phyloP scores from a whole-genome alignment of 1,140 invertebrate species.

The Lucilia sericata region DNA sequence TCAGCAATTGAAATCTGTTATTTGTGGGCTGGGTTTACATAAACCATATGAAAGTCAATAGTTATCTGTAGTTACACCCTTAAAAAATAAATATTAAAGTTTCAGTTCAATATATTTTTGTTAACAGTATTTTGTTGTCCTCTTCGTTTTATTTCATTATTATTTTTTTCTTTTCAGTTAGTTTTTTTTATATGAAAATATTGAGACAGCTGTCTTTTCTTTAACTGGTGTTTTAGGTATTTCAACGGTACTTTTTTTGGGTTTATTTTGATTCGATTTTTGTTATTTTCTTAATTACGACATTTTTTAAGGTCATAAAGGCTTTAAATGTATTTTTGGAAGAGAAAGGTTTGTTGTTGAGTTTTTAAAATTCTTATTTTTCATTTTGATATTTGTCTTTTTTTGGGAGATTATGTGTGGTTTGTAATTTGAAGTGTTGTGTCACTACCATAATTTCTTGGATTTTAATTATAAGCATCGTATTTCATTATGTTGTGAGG shows the following conservation, averaged over 20 bases:
- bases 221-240: not conserved
- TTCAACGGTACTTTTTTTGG: not conserved
- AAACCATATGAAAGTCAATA: slow-evolving; percentile 33
- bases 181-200: not conserved
- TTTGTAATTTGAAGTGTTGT: no score
- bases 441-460: no score
- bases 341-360: not conserved
- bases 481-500: no score
- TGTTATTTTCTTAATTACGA: slow-evolving; percentile 8
- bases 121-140: not conserved
- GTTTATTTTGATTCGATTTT: not conserved
- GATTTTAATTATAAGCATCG: no score
- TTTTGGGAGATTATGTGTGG: no score
- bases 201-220: slow-evolving; percentile 9
- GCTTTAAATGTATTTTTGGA: not conserved
- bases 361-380: no score
- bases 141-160: no score
- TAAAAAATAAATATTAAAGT: not conserved
- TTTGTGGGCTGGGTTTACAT: slow-evolving; percentile 38
- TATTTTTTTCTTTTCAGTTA: not conserved
- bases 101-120: not conserved
- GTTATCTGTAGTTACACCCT: slow-evolving; percentile 20
- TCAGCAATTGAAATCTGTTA: slow-evolving; percentile 28
- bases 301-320: slow-evolving; percentile 16
- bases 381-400: no score